These are phyloP conservation scores for Choreutis nemorana DNA, from an alignment of 2,888 invertebrate genomes.

Conservation along the genomic window DNA sequence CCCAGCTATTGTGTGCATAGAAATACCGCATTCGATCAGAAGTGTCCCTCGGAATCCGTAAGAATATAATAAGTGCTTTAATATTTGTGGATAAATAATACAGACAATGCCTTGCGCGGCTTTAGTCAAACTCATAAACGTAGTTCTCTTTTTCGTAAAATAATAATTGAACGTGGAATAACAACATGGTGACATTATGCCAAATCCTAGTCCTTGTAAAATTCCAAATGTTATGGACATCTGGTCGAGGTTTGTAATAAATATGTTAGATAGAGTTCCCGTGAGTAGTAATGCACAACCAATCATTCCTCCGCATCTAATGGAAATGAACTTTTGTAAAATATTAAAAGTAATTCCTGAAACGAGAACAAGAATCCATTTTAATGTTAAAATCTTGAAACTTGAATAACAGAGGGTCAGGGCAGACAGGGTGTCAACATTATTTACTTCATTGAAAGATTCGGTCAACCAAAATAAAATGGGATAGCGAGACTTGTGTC, in stretches of 20 bases:
- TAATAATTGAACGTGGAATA: constrained; percentile 71
- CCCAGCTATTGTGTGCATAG: constrained; percentile 67
- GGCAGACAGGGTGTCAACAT: no score
- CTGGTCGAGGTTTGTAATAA: constrained; percentile 62
- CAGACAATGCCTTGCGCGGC: constrained; percentile 63
- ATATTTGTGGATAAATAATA: constrained; percentile 67
- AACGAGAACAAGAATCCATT: constrained; percentile 14
- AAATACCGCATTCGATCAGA: constrained; percentile 64
- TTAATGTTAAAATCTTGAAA: no score
- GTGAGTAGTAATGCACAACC: constrained; percentile 59
- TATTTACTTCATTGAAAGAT: no score
- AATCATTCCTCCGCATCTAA: constrained; percentile 62
- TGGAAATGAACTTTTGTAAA: constrained; percentile 56
- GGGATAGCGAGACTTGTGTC: no score
- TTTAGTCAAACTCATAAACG: constrained; percentile 70
- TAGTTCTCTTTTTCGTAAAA: constrained; percentile 66
- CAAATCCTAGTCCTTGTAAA: constrained; percentile 69
- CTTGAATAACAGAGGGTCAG: no score
- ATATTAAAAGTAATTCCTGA: constrained; percentile 68
- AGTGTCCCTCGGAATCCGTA: constrained; percentile 72
- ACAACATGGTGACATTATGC: constrained; percentile 69
- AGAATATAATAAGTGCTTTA: constrained; percentile 48
- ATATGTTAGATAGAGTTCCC: constrained; percentile 61
- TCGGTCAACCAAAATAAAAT: no score
- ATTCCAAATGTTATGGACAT: constrained; percentile 65